Conservation (phyloP, 35 echinoderm and acorn worm genomes). For the Diadema setosum region DNA sequence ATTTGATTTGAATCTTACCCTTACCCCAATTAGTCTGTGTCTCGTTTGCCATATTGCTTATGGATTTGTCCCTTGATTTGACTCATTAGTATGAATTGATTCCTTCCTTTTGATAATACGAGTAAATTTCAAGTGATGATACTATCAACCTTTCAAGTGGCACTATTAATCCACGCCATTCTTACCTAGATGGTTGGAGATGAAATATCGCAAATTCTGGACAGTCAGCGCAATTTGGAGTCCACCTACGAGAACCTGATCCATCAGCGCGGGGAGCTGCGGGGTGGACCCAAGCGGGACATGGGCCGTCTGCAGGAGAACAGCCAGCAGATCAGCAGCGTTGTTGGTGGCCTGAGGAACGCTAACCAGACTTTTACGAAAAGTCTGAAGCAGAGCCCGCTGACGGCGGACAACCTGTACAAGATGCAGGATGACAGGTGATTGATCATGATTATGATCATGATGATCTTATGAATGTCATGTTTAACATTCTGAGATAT, state of each 20-base stretch:
- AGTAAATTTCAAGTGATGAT: too few species aligned
- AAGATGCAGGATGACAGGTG: constrained; percentile 97
- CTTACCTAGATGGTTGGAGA: constrained; percentile 99
- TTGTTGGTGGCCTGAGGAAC: constrained; percentile 76
- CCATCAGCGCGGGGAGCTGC: constrained; percentile 63
- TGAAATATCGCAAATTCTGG: constrained; percentile 88
- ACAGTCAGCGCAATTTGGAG: constrained; percentile 87
- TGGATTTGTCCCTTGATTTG: too few species aligned
- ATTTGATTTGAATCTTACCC: too few species aligned
- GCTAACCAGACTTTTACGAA: constrained; percentile 82
- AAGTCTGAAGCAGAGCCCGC: constrained; percentile 89
- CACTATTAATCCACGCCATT: too few species aligned
- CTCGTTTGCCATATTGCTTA: too few species aligned
- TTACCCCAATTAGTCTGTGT: too few species aligned
- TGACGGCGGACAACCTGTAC: constrained; percentile 84
- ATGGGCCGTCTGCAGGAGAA: constrained; percentile 33
- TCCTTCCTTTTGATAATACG: too few species aligned
- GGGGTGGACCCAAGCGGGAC: constrained; percentile 64
- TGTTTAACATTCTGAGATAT: too few species aligned
- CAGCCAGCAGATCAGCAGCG: constrained; percentile 68
- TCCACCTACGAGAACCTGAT: constrained; percentile 85
- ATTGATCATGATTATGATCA: too few species aligned
- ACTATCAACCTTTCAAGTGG: too few species aligned
- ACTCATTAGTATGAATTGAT: too few species aligned
- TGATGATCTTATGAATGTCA: too few species aligned